Evolutionary conservation across 1,140 invertebrate genomes (phyloP).

Genomic region (Pteromalus puparum): DNA sequence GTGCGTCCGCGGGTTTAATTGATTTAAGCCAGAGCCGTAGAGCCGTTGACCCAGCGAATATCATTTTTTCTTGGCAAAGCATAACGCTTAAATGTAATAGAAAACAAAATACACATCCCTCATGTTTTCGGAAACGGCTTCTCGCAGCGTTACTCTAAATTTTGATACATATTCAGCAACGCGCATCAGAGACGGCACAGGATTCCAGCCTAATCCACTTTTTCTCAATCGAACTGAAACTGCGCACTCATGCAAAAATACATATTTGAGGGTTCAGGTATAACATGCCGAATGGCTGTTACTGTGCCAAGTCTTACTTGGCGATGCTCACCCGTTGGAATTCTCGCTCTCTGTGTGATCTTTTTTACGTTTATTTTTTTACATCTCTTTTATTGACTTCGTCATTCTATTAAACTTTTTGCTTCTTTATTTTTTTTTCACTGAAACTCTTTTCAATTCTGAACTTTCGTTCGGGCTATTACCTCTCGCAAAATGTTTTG

Average conservation of each 20-base stretch:
- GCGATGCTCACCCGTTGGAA: constrained; percentile 33
- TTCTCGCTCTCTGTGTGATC: not conserved
- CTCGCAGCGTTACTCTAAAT: not conserved
- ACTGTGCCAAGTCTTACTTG: constrained; percentile 54
- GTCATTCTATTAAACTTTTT: constrained; percentile 2
- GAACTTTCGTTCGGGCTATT: too few species aligned
- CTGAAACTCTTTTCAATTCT: not conserved
- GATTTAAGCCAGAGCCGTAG: too few species aligned
- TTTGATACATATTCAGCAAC: not conserved
- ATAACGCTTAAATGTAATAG: not conserved
- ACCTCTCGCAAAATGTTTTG: too few species aligned
- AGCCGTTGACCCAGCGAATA: too few species aligned
- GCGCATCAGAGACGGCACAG: not conserved
- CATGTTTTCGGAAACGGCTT: not conserved
- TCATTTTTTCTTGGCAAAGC: not conserved
- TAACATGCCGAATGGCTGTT: constrained; percentile 46
- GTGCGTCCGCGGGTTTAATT: too few species aligned
- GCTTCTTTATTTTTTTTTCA: not conserved
- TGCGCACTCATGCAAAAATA: constrained; percentile 5
- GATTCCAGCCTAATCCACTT: not conserved
- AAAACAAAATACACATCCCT: not conserved
- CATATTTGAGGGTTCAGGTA: not conserved
- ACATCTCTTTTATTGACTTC: not conserved
- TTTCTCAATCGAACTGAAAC: not conserved
- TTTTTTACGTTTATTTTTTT: not conserved